A percentile compares a stretch with the other conserved stretches of the same genome.
Evolutionary conservation across 2,797 vertebrate species (phyloP).

Genomic region (Agapornis canus): DNA sequence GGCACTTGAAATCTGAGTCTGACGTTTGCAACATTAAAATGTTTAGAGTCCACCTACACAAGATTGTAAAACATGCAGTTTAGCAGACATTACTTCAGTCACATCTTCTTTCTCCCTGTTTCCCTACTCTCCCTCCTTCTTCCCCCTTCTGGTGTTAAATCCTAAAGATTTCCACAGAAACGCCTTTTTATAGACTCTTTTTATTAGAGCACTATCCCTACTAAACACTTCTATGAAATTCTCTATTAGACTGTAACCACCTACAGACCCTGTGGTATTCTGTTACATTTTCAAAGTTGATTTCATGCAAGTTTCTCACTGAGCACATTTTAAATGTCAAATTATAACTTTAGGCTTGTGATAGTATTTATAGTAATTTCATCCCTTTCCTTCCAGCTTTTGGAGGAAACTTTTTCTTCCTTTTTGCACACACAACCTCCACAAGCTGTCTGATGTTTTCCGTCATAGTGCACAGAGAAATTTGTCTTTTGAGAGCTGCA

Average conservation of each 20-base stretch:
- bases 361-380: conserved; percentile 49
- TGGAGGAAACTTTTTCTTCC: conserved; percentile 46
- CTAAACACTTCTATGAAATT: conserved; percentile 12
- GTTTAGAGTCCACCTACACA: conserved; percentile 54
- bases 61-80: conserved; percentile 51
- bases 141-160: not conserved
- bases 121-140: not conserved
- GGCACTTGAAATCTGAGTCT: conserved; percentile 20
- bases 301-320: conserved; percentile 30
- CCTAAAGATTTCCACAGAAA: conserved; percentile 32
- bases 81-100: conserved; percentile 24
- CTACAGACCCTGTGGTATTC: conserved; percentile 49
- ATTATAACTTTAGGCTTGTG: conserved; percentile 39
- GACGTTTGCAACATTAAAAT: conserved; percentile 58
- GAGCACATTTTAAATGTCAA: conserved; percentile 57
- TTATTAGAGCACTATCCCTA: conserved; percentile 44
- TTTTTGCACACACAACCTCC: conserved; percentile 37
- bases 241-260: conserved; percentile 45
- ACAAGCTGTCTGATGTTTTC: conserved; percentile 55
- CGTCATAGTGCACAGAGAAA: conserved; percentile 1
- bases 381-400: conserved; percentile 38
- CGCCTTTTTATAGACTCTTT: conserved; percentile 42
- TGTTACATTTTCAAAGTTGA: conserved; percentile 32
- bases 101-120: not conserved
- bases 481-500: not conserved